Evolutionary conservation across 2,113 vertebrate genomes (phyloP).

Genomic region (Sinocyclocheilus rhinocerous): DNA sequence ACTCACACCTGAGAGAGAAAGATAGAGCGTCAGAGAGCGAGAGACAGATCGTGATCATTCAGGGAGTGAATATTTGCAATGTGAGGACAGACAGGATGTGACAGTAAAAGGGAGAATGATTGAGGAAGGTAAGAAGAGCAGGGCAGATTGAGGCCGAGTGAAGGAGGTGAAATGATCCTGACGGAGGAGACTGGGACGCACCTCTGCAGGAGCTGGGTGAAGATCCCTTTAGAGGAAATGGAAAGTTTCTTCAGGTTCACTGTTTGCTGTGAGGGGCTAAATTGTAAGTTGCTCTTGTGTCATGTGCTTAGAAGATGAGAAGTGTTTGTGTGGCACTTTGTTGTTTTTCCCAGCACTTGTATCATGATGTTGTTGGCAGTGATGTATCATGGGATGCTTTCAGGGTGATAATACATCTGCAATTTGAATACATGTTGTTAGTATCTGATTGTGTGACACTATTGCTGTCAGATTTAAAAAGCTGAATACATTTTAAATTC

Average conservation of each 20-base stretch:
- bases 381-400: not conserved
- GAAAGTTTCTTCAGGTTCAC: slow-evolving; percentile 72
- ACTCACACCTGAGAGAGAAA: slow-evolving; percentile 30
- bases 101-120: not conserved
- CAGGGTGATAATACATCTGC: not conserved
- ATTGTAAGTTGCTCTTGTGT: slow-evolving; percentile 65
- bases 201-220: slow-evolving; percentile 50
- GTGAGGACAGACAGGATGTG: slow-evolving; percentile 10
- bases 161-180: slow-evolving; percentile 18
- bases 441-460: not conserved
- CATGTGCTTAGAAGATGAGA: not conserved
- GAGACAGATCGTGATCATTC: not conserved
- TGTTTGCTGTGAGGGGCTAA: slow-evolving; percentile 68
- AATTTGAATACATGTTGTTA: not conserved
- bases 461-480: not conserved
- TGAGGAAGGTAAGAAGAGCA: slow-evolving; percentile 21
- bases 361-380: not conserved
- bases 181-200: slow-evolving; percentile 39
- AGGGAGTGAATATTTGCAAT: not conserved
- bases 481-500: not conserved
- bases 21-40: slow-evolving; percentile 1
- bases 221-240: slow-evolving; percentile 73
- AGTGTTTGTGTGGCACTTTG: not conserved
- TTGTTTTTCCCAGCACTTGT: not conserved
- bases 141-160: not conserved